Conservation (phyloP, 2,797 vertebrate species). For the Acropternis orthonyx region DNA sequence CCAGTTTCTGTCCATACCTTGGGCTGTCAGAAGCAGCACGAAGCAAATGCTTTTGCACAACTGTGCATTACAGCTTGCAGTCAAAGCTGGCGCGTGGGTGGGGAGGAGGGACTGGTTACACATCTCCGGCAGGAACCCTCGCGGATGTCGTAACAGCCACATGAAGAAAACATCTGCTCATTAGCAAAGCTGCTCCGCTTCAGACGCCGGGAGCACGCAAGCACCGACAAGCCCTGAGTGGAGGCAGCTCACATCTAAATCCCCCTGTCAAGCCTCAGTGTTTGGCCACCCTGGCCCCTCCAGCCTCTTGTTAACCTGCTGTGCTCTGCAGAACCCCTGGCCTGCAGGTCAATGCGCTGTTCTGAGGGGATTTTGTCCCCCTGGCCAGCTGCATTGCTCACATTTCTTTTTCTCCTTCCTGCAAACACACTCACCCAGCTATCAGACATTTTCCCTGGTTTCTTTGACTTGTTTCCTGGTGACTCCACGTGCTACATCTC, state of each 20-base stretch:
- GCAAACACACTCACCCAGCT: not conserved
- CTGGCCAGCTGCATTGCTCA: fast-evolving
- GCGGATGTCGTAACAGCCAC: slow-evolving; percentile 22
- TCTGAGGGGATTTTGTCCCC: not conserved
- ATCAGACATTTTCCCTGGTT: not conserved
- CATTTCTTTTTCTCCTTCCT: not conserved
- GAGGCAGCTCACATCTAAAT: not conserved
- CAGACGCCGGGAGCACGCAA: not conserved
- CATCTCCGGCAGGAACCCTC: not conserved
- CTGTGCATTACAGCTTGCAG: not conserved
- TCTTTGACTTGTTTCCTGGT: not conserved
- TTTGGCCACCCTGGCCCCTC: not conserved
- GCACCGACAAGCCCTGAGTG: not conserved
- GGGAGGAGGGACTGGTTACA: not conserved
- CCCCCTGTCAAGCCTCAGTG: fast-evolving
- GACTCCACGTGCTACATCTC: not conserved
- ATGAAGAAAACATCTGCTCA: slow-evolving; percentile 41
- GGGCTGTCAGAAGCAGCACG: not conserved
- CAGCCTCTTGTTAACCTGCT: not conserved
- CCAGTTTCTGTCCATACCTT: not conserved
- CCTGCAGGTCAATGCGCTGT: fast-evolving
- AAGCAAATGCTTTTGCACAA: not conserved
- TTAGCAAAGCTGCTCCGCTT: not conserved
- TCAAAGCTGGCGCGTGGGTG: not conserved
- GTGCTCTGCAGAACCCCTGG: not conserved